Percentiles rank a stretch among this genome's conserved stretches.
phyloP scores from a whole-genome alignment of 1,140 invertebrate species.

The Atta colombica region DNA sequence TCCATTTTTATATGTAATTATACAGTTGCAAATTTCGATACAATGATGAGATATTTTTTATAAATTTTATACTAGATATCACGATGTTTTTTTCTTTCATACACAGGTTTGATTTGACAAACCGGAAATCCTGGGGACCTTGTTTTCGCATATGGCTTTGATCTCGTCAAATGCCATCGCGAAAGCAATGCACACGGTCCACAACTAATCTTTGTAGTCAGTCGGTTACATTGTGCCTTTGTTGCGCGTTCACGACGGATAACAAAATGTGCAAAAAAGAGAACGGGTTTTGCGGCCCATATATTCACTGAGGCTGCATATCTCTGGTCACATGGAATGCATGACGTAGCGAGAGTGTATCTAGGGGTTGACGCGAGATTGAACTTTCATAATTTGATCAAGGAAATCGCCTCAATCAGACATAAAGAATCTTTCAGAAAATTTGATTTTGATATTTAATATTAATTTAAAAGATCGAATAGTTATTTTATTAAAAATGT shows the following conservation, averaged over 20 bases:
- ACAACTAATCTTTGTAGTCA: conserved; percentile 53
- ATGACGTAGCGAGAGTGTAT: conserved; percentile 1
- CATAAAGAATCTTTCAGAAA: not conserved
- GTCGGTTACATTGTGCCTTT: conserved; percentile 29
- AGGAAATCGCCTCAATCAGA: not conserved
- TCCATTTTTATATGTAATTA: not conserved
- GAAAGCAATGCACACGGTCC: conserved; percentile 17
- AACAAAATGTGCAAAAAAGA: conserved; percentile 37
- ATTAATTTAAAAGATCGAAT: not conserved
- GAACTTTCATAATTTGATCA: conserved; percentile 16
- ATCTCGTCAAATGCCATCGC: conserved; percentile 53
- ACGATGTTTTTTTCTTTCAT: not conserved
- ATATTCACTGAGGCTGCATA: conserved; percentile 44
- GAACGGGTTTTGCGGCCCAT: conserved; percentile 43
- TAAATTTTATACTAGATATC: not conserved
- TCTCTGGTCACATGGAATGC: conserved; percentile 27
- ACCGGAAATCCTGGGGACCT: conserved; percentile 2
- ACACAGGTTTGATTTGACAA: conserved; percentile 18
- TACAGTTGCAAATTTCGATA: not conserved
- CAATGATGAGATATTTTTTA: not conserved
- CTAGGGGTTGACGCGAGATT: not conserved
- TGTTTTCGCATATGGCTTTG: conserved; percentile 39
- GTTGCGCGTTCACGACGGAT: conserved; percentile 26
- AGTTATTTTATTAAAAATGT: not conserved
- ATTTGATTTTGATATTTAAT: not conserved